A percentile compares a stretch with the other conserved stretches of the same genome.
Evolutionary conservation across 2,888 invertebrate genomes (phyloP).

Genomic region (Drosophila nr. fundita): DNA sequence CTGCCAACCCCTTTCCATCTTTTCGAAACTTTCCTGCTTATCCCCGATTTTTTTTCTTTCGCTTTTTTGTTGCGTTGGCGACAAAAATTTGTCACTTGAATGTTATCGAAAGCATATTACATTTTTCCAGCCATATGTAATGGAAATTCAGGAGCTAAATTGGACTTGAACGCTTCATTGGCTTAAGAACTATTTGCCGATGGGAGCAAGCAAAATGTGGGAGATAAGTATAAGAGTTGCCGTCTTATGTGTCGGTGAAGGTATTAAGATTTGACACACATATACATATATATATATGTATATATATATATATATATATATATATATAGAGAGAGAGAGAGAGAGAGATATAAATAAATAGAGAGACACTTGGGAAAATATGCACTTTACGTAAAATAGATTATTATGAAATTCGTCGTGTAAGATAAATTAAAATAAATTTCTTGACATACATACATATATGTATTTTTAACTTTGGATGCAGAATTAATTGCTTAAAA

Average conservation of each 20-base stretch:
- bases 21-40: conserved; percentile 50
- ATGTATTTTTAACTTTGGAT: neutral
- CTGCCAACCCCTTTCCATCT: conserved; percentile 34
- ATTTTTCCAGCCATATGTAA: conserved; percentile 35
- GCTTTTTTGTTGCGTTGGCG: conserved; percentile 27
- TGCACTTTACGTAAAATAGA: neutral
- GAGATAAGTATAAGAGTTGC: neutral
- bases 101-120: conserved; percentile 74
- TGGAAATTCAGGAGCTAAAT: conserved; percentile 38
- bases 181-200: conserved; percentile 54
- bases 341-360: neutral
- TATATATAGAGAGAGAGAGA: neutral
- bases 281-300: no score
- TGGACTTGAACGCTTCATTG: conserved; percentile 55
- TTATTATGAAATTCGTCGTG: neutral
- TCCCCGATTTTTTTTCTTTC: conserved; percentile 6
- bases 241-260: no score
- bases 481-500: neutral
- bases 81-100: conserved; percentile 76
- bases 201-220: conserved; percentile 16
- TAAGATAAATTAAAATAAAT: neutral
- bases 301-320: no score
- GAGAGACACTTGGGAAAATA: neutral
- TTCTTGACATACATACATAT: no score
- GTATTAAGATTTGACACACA: neutral